These are phyloP conservation scores for Trachymyrmex septentrionalis DNA, from an alignment of 1,140 invertebrate species.

Conservation along the genomic window DNA sequence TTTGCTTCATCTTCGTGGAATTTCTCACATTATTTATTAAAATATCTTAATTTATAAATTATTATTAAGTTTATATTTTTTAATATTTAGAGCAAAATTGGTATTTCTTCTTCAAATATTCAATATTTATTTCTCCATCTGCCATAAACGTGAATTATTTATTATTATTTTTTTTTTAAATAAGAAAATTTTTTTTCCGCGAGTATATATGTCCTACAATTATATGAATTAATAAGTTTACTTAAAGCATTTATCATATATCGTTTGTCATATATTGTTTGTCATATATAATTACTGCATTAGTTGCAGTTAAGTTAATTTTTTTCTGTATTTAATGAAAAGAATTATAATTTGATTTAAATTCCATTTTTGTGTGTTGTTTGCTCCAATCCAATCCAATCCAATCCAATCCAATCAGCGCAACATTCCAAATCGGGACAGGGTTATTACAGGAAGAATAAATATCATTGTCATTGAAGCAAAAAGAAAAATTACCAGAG, in stretches of 20 bases:
- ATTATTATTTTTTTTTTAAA: not conserved
- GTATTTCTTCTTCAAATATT: not conserved
- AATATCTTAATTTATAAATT: not conserved
- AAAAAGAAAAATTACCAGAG: not conserved
- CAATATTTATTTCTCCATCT: not conserved
- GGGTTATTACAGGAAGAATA: too few species aligned
- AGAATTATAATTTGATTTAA: not conserved
- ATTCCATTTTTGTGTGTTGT: not conserved
- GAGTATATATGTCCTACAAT: not conserved
- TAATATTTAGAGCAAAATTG: not conserved
- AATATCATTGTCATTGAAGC: not conserved
- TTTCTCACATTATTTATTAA: slow-evolving; percentile 3
- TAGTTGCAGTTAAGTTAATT: not conserved
- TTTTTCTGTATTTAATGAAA: not conserved
- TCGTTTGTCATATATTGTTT: too few species aligned
- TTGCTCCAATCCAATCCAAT: too few species aligned
- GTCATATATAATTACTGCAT: not conserved
- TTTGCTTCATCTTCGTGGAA: not conserved
- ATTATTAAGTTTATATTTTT: not conserved
- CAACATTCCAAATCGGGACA: too few species aligned
- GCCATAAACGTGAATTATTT: not conserved
- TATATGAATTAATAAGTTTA: not conserved
- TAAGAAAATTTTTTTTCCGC: not conserved
- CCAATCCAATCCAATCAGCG: too few species aligned
- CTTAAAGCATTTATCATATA: not conserved